These are phyloP conservation scores for Mormyrus lacerda DNA, from an alignment of 2,113 vertebrate species.

Conservation along the genomic window DNA sequence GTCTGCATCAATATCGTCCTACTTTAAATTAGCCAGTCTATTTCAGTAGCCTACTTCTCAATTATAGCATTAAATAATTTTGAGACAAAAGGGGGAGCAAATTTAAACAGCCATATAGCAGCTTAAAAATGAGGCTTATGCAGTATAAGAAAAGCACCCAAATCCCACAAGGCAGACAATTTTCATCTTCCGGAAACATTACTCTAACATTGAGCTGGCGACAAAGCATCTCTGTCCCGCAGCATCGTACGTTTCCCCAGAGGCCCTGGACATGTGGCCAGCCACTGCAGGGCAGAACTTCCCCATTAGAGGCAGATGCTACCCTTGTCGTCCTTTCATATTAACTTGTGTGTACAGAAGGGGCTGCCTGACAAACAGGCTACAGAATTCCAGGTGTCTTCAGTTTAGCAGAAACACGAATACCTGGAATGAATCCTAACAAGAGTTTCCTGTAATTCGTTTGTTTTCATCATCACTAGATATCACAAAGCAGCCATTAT, in stretches of 20 bases:
- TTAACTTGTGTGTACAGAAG: neutral
- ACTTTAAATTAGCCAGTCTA: neutral
- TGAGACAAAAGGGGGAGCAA: neutral
- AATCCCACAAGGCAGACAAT: neutral
- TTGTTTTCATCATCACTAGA: neutral
- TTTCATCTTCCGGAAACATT: neutral
- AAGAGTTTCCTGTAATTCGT: neutral
- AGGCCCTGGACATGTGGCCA: neutral
- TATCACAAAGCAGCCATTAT: neutral
- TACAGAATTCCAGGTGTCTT: neutral
- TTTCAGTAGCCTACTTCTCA: conserved; percentile 5
- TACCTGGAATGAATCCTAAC: neutral
- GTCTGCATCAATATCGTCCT: conserved; percentile 2
- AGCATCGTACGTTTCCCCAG: neutral
- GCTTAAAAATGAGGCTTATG: neutral
- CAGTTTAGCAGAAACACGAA: neutral
- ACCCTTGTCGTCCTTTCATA: neutral
- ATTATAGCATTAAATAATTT: conserved; percentile 8
- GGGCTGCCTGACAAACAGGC: neutral
- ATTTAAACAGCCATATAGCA: neutral
- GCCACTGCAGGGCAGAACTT: neutral
- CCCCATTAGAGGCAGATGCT: neutral
- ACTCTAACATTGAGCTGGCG: neutral
- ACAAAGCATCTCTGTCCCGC: neutral
- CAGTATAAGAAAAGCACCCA: neutral